Evolutionary conservation across 2,888 invertebrate species (phyloP).

Genomic region (Drosophila hawaiiensis): DNA sequence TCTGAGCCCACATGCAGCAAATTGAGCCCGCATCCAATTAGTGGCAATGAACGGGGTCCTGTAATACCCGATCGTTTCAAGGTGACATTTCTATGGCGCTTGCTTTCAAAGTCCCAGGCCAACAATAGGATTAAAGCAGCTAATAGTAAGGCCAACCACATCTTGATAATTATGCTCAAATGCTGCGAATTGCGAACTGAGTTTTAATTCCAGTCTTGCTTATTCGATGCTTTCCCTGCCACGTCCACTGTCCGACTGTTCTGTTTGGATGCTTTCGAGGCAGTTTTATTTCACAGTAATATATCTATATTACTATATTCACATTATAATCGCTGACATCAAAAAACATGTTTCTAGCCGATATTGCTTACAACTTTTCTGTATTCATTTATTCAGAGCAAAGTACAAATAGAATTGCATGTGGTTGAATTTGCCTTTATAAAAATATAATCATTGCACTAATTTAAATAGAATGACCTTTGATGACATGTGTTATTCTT

Average conservation of each 20-base stretch:
- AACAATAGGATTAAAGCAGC: conserved; percentile 54
- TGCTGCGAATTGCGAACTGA: background rate
- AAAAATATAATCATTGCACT: background rate
- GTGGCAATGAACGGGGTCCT: conserved; percentile 61
- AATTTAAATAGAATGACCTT: too few relatives aligned
- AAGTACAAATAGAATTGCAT: background rate
- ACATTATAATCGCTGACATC: conserved; percentile 15
- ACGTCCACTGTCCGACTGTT: conserved; percentile 50
- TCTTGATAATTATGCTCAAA: conserved; percentile 28
- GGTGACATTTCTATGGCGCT: conserved; percentile 43
- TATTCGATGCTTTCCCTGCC: conserved; percentile 39
- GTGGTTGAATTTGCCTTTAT: background rate
- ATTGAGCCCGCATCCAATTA: conserved; percentile 64
- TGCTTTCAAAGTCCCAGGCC: conserved; percentile 65
- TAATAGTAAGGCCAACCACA: conserved; percentile 59
- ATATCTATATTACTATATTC: too few relatives aligned
- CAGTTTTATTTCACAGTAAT: conserved; percentile 27
- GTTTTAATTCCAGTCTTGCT: background rate
- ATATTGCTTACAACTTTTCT: background rate
- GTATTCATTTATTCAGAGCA: background rate
- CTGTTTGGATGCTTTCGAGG: conserved; percentile 19
- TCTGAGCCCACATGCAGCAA: conserved; percentile 60
- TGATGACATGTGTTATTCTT: too few relatives aligned
- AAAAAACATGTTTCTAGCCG: conserved; percentile 58
- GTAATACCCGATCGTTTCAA: conserved; percentile 53